Percentiles rank a stretch among this genome's conserved stretches.
Conservation (phyloP, 2,113 vertebrate species). For the Tretioscincus oriximinensis region DNA sequence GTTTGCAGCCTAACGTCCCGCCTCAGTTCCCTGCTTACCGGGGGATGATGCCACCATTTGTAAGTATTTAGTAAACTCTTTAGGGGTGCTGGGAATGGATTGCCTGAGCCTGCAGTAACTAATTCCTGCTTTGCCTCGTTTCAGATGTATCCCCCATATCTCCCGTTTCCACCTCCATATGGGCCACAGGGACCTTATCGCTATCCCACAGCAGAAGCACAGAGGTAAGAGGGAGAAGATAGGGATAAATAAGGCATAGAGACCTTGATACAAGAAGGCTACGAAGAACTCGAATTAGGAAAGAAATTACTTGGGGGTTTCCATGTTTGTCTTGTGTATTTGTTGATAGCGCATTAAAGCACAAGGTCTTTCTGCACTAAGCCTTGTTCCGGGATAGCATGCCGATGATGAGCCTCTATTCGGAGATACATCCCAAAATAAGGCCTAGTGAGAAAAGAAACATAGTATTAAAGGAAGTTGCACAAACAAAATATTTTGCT, state of each 20-base stretch:
- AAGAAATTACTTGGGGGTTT: neutral
- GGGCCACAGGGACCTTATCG: conserved; percentile 89
- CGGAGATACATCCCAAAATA: too few relatives aligned
- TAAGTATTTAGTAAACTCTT: conserved; percentile 66
- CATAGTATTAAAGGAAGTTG: neutral
- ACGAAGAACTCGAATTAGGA: neutral
- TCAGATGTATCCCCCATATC: conserved; percentile 90
- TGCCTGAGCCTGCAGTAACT: neutral
- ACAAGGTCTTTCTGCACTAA: too few relatives aligned
- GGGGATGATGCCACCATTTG: conserved; percentile 90
- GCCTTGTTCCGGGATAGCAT: too few relatives aligned
- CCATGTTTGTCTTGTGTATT: neutral
- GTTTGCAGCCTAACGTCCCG: conserved; percentile 81
- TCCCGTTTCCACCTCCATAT: conserved; percentile 88
- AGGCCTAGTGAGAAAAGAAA: too few relatives aligned
- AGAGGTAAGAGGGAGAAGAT: conserved; percentile 72
- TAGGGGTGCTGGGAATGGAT: neutral
- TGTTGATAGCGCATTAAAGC: neutral
- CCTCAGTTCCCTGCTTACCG: conserved; percentile 87
- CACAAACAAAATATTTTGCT: neutral
- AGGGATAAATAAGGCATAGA: neutral
- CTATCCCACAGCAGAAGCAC: conserved; percentile 84
- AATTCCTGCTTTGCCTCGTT: neutral
- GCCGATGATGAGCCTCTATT: too few relatives aligned
- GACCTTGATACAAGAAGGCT: neutral